phyloP scores from a whole-genome alignment of 1,140 invertebrate genomes.

The Polypedilum pembai region DNA sequence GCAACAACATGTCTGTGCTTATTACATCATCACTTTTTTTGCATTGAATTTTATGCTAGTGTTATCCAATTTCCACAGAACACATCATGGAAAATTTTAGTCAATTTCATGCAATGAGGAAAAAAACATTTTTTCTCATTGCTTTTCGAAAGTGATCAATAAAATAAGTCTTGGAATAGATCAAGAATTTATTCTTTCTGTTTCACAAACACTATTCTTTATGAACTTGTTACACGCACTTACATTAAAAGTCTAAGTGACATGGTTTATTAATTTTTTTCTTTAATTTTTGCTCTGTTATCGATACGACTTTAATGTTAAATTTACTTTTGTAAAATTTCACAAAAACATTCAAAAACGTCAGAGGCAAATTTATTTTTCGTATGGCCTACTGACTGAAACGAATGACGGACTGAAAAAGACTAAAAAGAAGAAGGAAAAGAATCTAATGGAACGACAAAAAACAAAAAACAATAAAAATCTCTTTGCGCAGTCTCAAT shows the following conservation, averaged over 20 bases:
- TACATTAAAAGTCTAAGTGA: slow-evolving; percentile 13
- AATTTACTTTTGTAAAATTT: no score
- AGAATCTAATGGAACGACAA: no score
- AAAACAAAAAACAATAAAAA: no score
- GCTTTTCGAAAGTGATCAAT: background rate
- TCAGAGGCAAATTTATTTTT: no score
- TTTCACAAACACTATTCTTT: background rate
- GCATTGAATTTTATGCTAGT: background rate
- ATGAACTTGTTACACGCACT: background rate
- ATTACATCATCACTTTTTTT: slow-evolving; percentile 6
- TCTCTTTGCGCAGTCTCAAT: no score
- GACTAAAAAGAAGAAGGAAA: no score
- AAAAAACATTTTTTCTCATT: background rate
- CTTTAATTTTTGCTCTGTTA: background rate
- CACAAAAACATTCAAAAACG: no score
- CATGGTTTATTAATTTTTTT: background rate
- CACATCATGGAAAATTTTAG: background rate
- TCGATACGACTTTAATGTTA: background rate
- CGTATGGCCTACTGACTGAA: no score
- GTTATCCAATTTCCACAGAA: background rate
- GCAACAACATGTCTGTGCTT: background rate
- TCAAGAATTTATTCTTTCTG: background rate
- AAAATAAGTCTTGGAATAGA: background rate
- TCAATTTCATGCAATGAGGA: background rate
- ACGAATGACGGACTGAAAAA: no score